Percentiles rank a stretch among this genome's conserved stretches.
phyloP scores from a whole-genome alignment of 2,113 vertebrate species.

The Micromys minutus region DNA sequence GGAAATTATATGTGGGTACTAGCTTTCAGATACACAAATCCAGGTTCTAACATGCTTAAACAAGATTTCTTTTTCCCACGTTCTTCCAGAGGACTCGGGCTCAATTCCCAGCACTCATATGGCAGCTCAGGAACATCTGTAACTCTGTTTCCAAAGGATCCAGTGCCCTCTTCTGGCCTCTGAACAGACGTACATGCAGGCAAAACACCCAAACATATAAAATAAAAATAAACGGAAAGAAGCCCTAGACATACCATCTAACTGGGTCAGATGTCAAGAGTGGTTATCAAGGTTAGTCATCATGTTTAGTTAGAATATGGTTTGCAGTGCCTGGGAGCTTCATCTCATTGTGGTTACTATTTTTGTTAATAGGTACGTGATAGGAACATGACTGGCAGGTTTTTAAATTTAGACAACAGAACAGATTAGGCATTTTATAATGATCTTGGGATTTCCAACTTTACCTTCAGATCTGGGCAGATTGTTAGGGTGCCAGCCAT shows the following conservation, averaged over 20 bases:
- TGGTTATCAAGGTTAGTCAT: neutral
- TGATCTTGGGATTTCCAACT: neutral
- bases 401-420: neutral
- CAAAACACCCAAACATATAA: neutral
- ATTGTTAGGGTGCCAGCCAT: slow-evolving; percentile 1
- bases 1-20: neutral
- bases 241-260: neutral
- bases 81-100: neutral
- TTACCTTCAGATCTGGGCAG: neutral
- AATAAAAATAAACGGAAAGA: neutral
- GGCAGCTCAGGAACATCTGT: neutral
- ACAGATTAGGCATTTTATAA: neutral
- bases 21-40: neutral
- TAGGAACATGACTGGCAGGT: neutral
- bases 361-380: neutral
- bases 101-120: neutral
- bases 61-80: neutral
- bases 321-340: neutral
- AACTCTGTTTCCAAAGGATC: neutral
- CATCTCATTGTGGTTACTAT: neutral
- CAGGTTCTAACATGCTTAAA: neutral
- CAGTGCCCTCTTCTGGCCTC: neutral
- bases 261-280: neutral
- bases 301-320: neutral
- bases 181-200: neutral